Conservation (phyloP, 2,888 invertebrate genomes). For the Notocelia uddmanniana region DNA sequence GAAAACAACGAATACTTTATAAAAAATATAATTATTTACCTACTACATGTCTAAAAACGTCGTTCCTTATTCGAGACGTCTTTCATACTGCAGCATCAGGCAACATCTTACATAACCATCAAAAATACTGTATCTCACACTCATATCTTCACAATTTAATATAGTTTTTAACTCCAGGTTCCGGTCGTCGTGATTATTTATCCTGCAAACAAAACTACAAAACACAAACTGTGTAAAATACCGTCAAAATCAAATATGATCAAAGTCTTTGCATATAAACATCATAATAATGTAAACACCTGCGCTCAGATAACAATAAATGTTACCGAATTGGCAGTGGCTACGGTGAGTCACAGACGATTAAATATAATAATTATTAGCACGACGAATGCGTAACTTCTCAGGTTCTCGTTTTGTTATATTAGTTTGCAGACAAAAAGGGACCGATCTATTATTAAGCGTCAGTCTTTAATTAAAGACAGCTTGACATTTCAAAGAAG, state of each 20-base stretch:
- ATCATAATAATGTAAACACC: constrained; percentile 21
- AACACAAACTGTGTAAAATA: not conserved
- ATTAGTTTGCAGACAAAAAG: constrained; percentile 63
- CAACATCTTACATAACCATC: no score
- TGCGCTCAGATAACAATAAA: constrained; percentile 31
- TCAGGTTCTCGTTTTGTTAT: constrained; percentile 57
- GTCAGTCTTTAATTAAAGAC: constrained; percentile 79
- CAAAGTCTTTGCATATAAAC: not conserved
- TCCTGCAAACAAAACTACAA: not conserved
- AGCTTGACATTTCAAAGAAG: constrained; percentile 85
- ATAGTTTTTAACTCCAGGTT: not conserved
- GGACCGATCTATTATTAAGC: constrained; percentile 74
- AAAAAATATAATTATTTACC: no score
- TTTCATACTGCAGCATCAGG: no score
- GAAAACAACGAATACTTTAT: no score
- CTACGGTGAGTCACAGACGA: constrained; percentile 41
- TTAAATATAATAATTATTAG: constrained; percentile 44
- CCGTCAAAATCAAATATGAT: not conserved
- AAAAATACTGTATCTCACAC: no score
- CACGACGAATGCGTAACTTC: constrained; percentile 47
- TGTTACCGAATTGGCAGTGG: constrained; percentile 40
- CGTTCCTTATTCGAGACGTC: no score
- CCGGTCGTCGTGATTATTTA: not conserved
- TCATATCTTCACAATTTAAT: not conserved
- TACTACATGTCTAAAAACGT: no score